A percentile compares a stretch with the other conserved stretches of the same genome.
Evolutionary conservation across 2,888 invertebrate species (phyloP).

Genomic region (Eupeodes latifasciatus): DNA sequence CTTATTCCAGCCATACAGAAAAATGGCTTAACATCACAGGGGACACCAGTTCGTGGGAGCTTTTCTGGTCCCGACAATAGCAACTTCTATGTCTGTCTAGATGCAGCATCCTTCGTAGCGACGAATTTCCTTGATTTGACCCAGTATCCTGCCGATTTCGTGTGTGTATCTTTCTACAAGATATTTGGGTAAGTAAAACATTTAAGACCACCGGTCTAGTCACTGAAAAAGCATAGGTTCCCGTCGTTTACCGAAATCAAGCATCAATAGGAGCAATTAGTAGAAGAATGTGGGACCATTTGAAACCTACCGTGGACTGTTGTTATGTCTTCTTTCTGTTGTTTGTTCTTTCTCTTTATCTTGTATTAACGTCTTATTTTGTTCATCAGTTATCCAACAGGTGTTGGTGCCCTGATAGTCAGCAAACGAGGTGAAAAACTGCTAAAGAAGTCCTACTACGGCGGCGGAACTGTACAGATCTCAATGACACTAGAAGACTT

Average conservation of each 20-base stretch:
- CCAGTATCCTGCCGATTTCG: constrained; percentile 92
- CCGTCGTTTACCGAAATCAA: too few relatives aligned
- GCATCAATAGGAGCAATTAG: too few relatives aligned
- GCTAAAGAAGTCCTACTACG: constrained; percentile 90
- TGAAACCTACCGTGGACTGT: too few relatives aligned
- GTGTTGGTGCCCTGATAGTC: constrained; percentile 94
- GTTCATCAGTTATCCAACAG: constrained; percentile 90
- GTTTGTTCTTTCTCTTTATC: not conserved
- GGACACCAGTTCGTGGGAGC: constrained; percentile 77
- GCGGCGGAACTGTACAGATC: constrained; percentile 97
- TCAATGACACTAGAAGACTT: constrained; percentile 89
- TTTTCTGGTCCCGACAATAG: constrained; percentile 74
- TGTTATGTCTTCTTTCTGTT: not conserved
- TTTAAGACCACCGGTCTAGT: not conserved
- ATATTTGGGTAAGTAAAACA: constrained; percentile 88
- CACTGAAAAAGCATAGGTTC: too few relatives aligned
- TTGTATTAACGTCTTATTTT: constrained; percentile 1
- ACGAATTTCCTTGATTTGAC: constrained; percentile 92
- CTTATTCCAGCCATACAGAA: constrained; percentile 89
- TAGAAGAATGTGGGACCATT: too few relatives aligned
- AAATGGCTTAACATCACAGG: constrained; percentile 85
- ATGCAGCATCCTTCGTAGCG: constrained; percentile 93
- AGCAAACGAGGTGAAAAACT: constrained; percentile 84
- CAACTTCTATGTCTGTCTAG: constrained; percentile 91
- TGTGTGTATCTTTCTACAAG: constrained; percentile 97